phyloP scores from a whole-genome alignment of 2,888 invertebrate genomes.

The Synergus gifuensis region DNA sequence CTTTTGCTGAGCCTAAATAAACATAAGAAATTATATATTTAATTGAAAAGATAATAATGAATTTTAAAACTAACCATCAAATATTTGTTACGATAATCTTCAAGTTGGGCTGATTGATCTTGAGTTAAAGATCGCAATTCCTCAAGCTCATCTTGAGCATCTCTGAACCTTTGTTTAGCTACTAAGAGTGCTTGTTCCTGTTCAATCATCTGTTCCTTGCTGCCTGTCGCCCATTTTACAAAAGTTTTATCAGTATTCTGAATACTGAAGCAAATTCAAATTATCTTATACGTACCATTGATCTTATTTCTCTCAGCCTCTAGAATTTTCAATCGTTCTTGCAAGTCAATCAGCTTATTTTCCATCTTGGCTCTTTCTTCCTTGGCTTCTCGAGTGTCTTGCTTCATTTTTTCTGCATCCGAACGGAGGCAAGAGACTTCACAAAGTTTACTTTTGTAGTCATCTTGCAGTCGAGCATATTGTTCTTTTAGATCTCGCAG shows the following conservation, averaged over 20 bases:
- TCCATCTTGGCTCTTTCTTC: constrained; percentile 80
- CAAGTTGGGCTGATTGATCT: constrained; percentile 84
- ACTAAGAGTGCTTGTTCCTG: constrained; percentile 80
- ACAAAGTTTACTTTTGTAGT: constrained; percentile 84
- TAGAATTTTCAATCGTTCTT: constrained; percentile 78
- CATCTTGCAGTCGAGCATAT: constrained; percentile 83
- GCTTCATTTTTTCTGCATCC: constrained; percentile 79
- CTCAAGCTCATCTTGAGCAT: constrained; percentile 82
- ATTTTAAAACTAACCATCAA: constrained; percentile 62
- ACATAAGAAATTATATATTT: constrained; percentile 22
- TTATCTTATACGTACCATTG: constrained; percentile 54
- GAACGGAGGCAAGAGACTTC: constrained; percentile 82
- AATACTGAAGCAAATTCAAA: neutral
- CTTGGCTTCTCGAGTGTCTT: constrained; percentile 75
- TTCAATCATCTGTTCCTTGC: constrained; percentile 83
- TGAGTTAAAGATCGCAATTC: constrained; percentile 81
- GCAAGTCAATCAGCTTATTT: constrained; percentile 81
- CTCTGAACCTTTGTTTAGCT: constrained; percentile 80
- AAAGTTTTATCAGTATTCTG: neutral
- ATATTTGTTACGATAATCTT: constrained; percentile 84
- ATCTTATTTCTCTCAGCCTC: constrained; percentile 76
- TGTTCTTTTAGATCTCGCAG: constrained; percentile 79
- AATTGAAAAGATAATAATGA: neutral
- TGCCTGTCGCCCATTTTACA: constrained; percentile 78
- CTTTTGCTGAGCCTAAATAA: constrained; percentile 82